A percentile compares a stretch with the other conserved stretches of the same genome.
These are phyloP conservation scores for Myzus persicae DNA, from an alignment of 1,140 invertebrate genomes.

Conservation along the genomic window DNA sequence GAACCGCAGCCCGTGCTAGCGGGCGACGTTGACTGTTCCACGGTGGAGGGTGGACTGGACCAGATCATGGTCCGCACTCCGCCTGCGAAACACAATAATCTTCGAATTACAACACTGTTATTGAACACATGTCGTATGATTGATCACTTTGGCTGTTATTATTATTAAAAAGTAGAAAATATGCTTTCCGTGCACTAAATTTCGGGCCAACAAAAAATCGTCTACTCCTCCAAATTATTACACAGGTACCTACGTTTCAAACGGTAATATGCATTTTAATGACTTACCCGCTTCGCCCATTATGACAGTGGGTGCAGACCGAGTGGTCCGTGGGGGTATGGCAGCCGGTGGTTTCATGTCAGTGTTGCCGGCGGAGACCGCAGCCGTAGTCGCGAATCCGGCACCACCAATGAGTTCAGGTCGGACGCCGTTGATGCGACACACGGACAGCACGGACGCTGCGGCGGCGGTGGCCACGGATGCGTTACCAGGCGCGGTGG, in stretches of 20 bases:
- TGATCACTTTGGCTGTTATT: too few species aligned
- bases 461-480: slow-evolving; percentile 59
- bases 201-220: too few species aligned
- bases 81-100: slow-evolving; percentile 65
- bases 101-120: too few species aligned
- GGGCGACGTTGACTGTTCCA: slow-evolving; percentile 64
- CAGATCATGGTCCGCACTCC: slow-evolving; percentile 91
- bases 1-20: slow-evolving; percentile 57
- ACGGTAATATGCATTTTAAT: neutral
- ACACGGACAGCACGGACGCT: slow-evolving; percentile 58
- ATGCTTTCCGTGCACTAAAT: too few species aligned
- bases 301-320: slow-evolving; percentile 79
- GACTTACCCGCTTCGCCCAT: slow-evolving; percentile 79
- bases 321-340: slow-evolving; percentile 67
- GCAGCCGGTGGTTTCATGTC: slow-evolving; percentile 70
- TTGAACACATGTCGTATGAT: too few species aligned
- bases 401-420: slow-evolving; percentile 77
- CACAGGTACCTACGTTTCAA: too few species aligned
- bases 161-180: too few species aligned
- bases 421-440: slow-evolving; percentile 67
- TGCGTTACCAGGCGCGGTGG: slow-evolving; percentile 50
- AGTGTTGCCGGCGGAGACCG: slow-evolving; percentile 75
- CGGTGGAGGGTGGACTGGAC: slow-evolving; percentile 71
- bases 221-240: too few species aligned
- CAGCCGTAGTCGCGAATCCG: slow-evolving; percentile 66